Percentiles rank a stretch among this genome's conserved stretches.
Conservation (phyloP, 2,888 invertebrate genomes). For the Iphiclides podalirius region DNA sequence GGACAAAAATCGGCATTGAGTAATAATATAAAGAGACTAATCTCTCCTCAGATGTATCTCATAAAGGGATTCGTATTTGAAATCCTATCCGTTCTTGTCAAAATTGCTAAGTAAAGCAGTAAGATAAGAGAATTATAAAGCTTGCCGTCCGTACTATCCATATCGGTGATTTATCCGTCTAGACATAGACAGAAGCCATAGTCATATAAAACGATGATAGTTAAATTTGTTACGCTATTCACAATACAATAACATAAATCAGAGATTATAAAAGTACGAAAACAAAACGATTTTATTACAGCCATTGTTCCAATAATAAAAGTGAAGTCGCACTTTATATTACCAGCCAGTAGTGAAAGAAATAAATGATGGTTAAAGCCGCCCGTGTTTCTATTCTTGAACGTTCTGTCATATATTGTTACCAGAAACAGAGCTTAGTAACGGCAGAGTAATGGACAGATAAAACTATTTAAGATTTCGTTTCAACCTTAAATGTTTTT, state of each 20-base stretch:
- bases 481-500: constrained; percentile 1
- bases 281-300: constrained; percentile 29
- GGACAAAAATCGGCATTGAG: no score
- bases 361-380: constrained; percentile 36
- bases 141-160: neutral
- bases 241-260: constrained; percentile 3
- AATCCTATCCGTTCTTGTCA: no score
- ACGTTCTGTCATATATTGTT: constrained; percentile 30
- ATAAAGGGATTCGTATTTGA: no score
- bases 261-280: constrained; percentile 20
- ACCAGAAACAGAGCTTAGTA: constrained; percentile 7
- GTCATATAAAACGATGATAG: neutral
- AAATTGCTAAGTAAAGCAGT: no score
- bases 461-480: constrained; percentile 3
- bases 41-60: no score
- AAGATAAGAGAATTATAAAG: no score
- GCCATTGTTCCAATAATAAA: constrained; percentile 33
- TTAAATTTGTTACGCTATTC: constrained; percentile 5
- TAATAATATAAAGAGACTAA: no score
- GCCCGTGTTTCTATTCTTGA: constrained; percentile 46
- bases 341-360: constrained; percentile 36
- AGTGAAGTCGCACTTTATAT: constrained; percentile 34
- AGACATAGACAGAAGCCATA: constrained; percentile 10
- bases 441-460: constrained; percentile 5
- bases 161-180: neutral